phyloP scores from a whole-genome alignment of 2,797 vertebrate genomes.

The Spinus olivaceus region DNA sequence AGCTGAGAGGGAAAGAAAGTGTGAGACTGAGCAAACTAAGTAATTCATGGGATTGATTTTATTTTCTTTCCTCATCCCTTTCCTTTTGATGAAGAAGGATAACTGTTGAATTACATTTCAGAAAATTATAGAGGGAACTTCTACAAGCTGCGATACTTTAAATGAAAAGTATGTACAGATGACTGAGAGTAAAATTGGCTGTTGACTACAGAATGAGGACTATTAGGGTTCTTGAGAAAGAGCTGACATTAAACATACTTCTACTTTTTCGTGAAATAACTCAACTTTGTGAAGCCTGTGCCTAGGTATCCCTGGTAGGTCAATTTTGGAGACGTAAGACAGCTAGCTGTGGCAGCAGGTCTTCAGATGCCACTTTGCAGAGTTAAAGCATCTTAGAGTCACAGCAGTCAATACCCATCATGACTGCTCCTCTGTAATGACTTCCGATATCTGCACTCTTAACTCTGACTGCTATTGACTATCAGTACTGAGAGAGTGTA shows the following conservation, averaged over 20 bases:
- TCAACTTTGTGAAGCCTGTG: background rate
- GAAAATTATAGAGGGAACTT: background rate
- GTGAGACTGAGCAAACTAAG: background rate
- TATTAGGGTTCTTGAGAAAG: background rate
- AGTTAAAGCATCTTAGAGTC: background rate
- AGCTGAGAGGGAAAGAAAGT: background rate
- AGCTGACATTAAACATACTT: background rate
- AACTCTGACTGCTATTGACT: background rate
- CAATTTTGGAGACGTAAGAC: background rate
- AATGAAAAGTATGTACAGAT: background rate
- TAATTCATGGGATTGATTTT: background rate
- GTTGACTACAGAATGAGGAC: background rate
- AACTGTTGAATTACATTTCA: background rate
- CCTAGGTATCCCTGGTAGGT: background rate
- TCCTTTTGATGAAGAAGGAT: background rate
- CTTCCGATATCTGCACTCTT: background rate
- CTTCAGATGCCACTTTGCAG: background rate
- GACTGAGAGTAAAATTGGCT: background rate
- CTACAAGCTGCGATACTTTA: background rate
- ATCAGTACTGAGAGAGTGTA: background rate
- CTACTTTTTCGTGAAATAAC: background rate
- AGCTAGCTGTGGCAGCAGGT: background rate
- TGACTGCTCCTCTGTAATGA: background rate
- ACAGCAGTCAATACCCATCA: background rate
- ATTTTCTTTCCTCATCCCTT: background rate